Conservation (phyloP, 2,888 invertebrate genomes). For the Thalpophila matura region DNA sequence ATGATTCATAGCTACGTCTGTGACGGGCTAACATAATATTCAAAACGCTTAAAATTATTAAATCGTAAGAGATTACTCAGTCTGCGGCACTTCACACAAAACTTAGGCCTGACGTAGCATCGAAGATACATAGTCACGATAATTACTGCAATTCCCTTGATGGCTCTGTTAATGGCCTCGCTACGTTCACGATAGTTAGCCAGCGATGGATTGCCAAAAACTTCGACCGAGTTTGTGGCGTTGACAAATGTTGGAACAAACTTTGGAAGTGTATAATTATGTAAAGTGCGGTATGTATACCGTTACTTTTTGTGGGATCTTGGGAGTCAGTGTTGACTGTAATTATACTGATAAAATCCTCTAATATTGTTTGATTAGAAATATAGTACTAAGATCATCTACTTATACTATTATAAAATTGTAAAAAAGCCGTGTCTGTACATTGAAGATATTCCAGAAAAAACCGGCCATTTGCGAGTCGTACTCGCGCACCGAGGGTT, state of each 20-base stretch:
- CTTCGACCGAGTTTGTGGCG: constrained; percentile 23
- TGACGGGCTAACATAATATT: no score
- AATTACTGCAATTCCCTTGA: constrained; percentile 56
- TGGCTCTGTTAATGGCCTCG: constrained; percentile 49
- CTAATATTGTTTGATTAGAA: no score
- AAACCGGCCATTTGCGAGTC: no score
- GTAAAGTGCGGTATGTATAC: background rate
- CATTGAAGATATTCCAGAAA: no score
- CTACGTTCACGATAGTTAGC: constrained; percentile 50
- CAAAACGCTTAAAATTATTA: background rate
- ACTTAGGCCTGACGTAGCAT: constrained; percentile 48
- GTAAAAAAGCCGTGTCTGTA: no score
- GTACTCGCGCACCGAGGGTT: no score
- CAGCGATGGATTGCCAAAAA: constrained; percentile 56
- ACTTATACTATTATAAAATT: no score
- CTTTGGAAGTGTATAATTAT: constrained; percentile 26
- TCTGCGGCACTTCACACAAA: constrained; percentile 28
- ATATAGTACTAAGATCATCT: no score
- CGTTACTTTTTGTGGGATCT: no score
- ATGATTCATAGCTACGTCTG: no score
- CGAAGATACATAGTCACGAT: constrained; percentile 58
- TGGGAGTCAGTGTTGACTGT: no score
- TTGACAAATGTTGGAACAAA: constrained; percentile 52
- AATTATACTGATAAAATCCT: no score
- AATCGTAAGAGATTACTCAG: constrained; percentile 5